These are phyloP conservation scores for Syngnathus acus DNA, from an alignment of 2,797 vertebrate genomes.

Conservation along the genomic window DNA sequence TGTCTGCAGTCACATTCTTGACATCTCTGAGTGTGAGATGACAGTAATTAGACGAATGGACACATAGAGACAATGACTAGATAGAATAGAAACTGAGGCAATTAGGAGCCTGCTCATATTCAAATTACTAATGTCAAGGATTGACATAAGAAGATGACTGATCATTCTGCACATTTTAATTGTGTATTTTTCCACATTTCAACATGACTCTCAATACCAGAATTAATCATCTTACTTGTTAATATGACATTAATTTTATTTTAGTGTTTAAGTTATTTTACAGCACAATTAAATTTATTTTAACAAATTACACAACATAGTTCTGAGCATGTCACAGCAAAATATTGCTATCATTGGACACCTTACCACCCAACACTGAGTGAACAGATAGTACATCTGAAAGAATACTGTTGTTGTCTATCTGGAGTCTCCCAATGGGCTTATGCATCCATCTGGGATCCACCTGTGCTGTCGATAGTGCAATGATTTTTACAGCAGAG, in stretches of 20 bases:
- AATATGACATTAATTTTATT: background rate
- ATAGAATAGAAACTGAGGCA: background rate
- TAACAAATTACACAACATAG: background rate
- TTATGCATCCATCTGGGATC: background rate
- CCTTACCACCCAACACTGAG: background rate
- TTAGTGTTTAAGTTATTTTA: background rate
- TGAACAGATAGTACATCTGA: background rate
- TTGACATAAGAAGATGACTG: background rate
- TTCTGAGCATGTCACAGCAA: background rate
- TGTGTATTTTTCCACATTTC: background rate
- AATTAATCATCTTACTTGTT: background rate
- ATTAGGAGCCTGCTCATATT: background rate
- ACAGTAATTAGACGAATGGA: background rate
- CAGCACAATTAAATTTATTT: background rate
- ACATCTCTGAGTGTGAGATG: background rate
- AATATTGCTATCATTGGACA: background rate
- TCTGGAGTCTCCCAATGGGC: background rate
- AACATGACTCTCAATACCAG: background rate
- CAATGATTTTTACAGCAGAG: slow-evolving; percentile 1
- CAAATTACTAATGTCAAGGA: background rate
- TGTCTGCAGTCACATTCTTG: slow-evolving; percentile 1
- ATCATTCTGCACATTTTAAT: background rate
- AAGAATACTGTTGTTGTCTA: background rate
- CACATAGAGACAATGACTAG: background rate
- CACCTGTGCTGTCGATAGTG: background rate